Evolutionary conservation across 2,797 vertebrate species (phyloP).

Genomic region (Cyclopterus lumpus): DNA sequence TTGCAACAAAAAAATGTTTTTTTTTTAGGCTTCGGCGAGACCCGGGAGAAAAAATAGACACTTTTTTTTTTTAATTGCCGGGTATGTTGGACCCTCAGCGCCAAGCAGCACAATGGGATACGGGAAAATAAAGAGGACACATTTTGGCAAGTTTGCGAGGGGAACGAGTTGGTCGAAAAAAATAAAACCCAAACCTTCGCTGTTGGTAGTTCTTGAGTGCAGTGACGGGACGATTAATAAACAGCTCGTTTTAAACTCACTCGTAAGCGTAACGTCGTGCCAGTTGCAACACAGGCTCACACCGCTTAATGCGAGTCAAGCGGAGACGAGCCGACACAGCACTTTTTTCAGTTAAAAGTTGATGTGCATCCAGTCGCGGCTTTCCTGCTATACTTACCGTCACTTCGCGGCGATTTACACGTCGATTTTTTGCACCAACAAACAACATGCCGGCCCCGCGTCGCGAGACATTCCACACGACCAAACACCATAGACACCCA

Average conservation of each 20-base stretch:
- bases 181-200: conserved; percentile 33
- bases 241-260: conserved; percentile 40
- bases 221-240: conserved; percentile 38
- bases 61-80: conserved; percentile 59
- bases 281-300: conserved; percentile 43
- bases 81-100: conserved; percentile 47
- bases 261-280: conserved; percentile 24
- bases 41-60: conserved; percentile 28
- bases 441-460: conserved; percentile 54
- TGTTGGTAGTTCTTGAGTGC: conserved; percentile 20
- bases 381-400: conserved; percentile 52
- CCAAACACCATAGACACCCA: conserved; percentile 55
- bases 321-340: conserved; percentile 26
- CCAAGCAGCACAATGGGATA: conserved; percentile 61
- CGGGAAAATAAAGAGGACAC: conserved; percentile 69
- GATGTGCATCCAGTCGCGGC: conserved; percentile 14
- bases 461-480: conserved; percentile 54
- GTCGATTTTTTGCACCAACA: conserved; percentile 2
- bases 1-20: conserved; percentile 66
- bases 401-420: conserved; percentile 44
- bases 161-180: conserved; percentile 50
- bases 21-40: conserved; percentile 49
- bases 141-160: conserved; percentile 34
- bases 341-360: conserved; percentile 32
- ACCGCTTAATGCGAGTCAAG: conserved; percentile 1